Evolutionary conservation across 1,140 invertebrate genomes (phyloP), one percentile per base, ranked within the genome.

Genomic region (Sycobia sp.): DNA sequence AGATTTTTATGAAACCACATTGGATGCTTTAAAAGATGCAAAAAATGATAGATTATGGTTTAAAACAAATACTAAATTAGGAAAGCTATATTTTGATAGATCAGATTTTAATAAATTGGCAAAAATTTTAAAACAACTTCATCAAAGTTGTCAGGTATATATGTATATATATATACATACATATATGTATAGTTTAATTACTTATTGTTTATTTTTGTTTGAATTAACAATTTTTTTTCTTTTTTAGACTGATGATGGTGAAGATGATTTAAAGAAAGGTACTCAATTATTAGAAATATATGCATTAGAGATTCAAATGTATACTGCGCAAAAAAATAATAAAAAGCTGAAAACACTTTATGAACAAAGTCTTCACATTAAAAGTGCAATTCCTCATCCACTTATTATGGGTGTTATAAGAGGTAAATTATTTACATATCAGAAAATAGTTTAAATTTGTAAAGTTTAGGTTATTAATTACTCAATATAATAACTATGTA

Each of bases 1-100:
- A 87, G 93, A 99, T 78, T 99, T 99, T 80, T 99, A 99, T 84
- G 96, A 99, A 84, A 99, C 97, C 23, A 99, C 97, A 3, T 83
- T 99, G 74, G 96, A 99, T 83, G 96, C 97, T 32, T 83, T 99
- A 51, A 97, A 97, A 81, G 95, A 99, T 87, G 95, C 96, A 0
- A 99, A 99, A 81, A 99, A 99, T 84, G 98, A 99, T 83, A 86
- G 98, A 69, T 82, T 99, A 34, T 99, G 98, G 98, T 99, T 99
- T 79, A 99, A 99, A 84, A 99, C 98, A 7, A 99, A 99, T 77
- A 99, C 96, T 2, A 99, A 99, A 84, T 81, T 99, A 66, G 98
- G 96, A 22, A 99, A 99, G 81, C 81, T 99, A 7, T 99, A 99
- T 80, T 99, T 96, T 80, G 98, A 99, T 82, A 84, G 96, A 58